Evolutionary conservation across 2,888 invertebrate genomes (phyloP).

Genomic region (Plusia festucae): DNA sequence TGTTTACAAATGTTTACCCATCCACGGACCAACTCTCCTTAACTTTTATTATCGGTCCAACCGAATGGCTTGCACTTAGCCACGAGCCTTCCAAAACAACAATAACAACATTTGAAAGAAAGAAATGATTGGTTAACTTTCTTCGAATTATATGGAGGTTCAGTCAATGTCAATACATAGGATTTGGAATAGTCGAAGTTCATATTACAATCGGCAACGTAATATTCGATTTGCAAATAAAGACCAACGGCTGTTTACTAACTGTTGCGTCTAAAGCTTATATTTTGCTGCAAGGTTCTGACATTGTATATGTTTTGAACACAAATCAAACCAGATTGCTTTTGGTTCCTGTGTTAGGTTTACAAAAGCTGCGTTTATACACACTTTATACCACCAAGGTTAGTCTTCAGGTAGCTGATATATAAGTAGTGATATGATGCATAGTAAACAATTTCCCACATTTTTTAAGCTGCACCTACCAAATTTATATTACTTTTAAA

Average conservation of each 20-base stretch:
- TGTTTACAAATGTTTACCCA: no score
- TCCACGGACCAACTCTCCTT: no score
- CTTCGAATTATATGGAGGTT: background rate
- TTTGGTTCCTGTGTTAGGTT: slow-evolving; percentile 39
- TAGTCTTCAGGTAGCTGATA: slow-evolving; percentile 11
- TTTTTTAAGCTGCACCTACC: background rate
- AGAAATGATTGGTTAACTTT: background rate
- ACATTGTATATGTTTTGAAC: slow-evolving; percentile 47
- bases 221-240: background rate
- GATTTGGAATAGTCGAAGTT: background rate
- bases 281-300: slow-evolving; percentile 30
- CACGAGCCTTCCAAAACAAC: no score
- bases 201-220: background rate
- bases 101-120: background rate
- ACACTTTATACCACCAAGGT: slow-evolving; percentile 26
- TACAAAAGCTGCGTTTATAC: slow-evolving; percentile 21
- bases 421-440: background rate
- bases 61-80: no score
- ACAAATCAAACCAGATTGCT: slow-evolving; percentile 38
- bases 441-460: background rate
- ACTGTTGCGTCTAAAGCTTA: slow-evolving; percentile 15
- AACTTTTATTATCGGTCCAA: no score
- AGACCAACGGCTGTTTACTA: slow-evolving; percentile 7
- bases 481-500: slow-evolving; percentile 5
- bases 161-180: background rate